Base-by-base conservation (phyloP, 2,113 vertebrate species). In the Coracopsis vasa region DNA sequence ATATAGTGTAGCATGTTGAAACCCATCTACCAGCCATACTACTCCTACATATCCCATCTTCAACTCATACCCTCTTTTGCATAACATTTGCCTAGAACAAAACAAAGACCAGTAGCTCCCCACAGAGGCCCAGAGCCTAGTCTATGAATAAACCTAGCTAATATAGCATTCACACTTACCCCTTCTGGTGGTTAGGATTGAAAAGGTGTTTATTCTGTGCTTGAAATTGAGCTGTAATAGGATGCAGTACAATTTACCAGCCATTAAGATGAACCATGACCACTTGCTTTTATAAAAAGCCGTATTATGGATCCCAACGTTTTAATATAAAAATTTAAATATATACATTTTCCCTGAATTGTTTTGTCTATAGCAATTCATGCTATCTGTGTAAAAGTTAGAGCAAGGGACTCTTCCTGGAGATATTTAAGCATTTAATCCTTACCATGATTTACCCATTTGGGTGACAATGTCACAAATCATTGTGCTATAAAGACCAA, bases 231-330 rank as follows among this genome's bases (percentile, higher is more conserved):
- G 74, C 69, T 79, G 45, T 67, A 66, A 93, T 50, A 94, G 79
- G 58, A 97, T 50, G 88, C 71, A 92, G 64, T 81, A 83, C 72
- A 90, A 95, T 94, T 89, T 79, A 89, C 75, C 94, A 91, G 86
- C 73, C 65, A 44, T 65, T 69, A 79, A 61, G 13, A 62, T 84
- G 71, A 95, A 96, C n/a, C 69, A 56, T 5, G 70, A 90, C 65
- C 80, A 94, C 56, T 64, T 94, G 94, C 95, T 95, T 96, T 93
- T 96, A 95, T 85, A 95, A 97, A 97, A 95, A 94, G 90, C 92
- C 95, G 90, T 86, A 95, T 41, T 88, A 82, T 13, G 60, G 84
- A 96, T 69, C 81, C 83, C 56, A 75, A 45, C 0, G 0, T 96
- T 93, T 93, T 94, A 95, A 95, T 96, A 96, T 90, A 95, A 91